These are phyloP conservation scores for Cloeon dipterum DNA, from an alignment of 2,888 invertebrate species.

Conservation along the genomic window DNA sequence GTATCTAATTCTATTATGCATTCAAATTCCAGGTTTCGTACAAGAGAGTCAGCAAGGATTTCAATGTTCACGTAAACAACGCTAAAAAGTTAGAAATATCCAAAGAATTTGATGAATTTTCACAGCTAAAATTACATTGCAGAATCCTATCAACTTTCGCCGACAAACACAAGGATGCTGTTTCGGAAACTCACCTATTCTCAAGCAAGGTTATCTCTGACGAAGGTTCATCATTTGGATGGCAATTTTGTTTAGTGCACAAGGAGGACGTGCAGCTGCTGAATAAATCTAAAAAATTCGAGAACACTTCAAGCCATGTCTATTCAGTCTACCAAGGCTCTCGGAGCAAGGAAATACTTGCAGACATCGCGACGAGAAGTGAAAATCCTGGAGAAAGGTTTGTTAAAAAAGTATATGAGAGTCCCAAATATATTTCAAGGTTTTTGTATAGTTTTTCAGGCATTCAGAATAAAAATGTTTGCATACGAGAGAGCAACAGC, in stretches of 20 bases:
- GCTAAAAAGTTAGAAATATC: conserved; percentile 1
- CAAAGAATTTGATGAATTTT: no score
- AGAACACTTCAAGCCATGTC: background rate
- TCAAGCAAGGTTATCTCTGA: background rate
- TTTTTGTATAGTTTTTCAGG: no score
- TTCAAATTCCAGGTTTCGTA: background rate
- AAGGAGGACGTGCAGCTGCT: background rate
- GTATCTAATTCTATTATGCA: background rate
- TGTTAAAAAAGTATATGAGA: no score
- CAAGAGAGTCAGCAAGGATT: background rate
- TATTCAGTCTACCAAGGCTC: background rate
- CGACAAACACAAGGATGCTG: background rate
- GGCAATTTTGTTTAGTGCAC: background rate
- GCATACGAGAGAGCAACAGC: background rate
- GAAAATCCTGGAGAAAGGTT: background rate
- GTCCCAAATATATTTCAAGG: no score
- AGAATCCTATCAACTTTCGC: background rate
- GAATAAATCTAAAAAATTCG: background rate
- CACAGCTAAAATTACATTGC: background rate
- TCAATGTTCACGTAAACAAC: conserved; percentile 1
- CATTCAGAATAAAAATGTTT: background rate
- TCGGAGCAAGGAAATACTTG: background rate
- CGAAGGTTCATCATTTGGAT: background rate
- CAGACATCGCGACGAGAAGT: background rate
- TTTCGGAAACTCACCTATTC: background rate